phyloP scores from a whole-genome alignment of 1,140 invertebrate species.

The Cydia strobilella region DNA sequence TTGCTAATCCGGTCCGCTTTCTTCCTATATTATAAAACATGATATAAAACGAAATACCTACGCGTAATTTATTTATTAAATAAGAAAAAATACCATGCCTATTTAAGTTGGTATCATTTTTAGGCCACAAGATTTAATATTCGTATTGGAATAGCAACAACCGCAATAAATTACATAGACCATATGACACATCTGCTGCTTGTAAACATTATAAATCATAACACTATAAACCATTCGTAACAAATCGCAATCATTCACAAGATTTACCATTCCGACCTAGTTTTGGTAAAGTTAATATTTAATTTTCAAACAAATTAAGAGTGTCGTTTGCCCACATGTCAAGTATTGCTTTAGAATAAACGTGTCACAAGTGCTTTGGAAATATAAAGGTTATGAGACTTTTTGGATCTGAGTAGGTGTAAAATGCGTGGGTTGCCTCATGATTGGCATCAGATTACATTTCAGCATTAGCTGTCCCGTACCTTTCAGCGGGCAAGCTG shows the following conservation, averaged over 20 bases:
- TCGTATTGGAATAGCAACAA: neutral
- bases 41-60: too few relatives aligned
- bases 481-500: neutral
- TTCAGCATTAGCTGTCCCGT: conserved; percentile 1
- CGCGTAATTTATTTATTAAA: too few relatives aligned
- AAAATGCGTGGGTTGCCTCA: neutral
- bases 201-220: conserved; percentile 19
- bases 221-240: conserved; percentile 5
- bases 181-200: conserved; percentile 5
- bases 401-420: neutral
- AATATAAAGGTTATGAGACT: neutral
- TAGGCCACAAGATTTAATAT: neutral
- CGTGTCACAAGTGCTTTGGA: neutral
- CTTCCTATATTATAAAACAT: too few relatives aligned
- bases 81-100: too few relatives aligned
- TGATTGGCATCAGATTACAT: conserved; percentile 27
- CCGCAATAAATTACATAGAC: neutral
- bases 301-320: conserved; percentile 20
- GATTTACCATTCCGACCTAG: conserved; percentile 18
- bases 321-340: conserved; percentile 2
- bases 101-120: neutral
- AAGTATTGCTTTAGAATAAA: neutral
- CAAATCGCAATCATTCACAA: neutral
- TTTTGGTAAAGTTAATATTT: conserved; percentile 8
- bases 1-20: too few relatives aligned